These are phyloP conservation scores for Hyperoplus lanceolatus DNA, from an alignment of 2,797 vertebrate genomes.

Conservation along the genomic window DNA sequence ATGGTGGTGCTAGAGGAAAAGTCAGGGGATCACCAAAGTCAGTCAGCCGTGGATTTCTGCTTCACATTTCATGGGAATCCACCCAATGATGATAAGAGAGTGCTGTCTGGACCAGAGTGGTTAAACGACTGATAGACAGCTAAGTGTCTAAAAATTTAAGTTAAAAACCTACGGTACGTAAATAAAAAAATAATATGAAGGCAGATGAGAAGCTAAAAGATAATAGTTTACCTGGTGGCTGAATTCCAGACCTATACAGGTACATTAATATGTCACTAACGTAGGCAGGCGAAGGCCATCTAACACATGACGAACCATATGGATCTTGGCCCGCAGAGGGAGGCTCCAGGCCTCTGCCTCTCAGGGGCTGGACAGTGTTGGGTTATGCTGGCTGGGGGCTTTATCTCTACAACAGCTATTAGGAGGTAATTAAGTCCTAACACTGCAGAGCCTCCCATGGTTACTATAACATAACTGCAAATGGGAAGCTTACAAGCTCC, in stretches of 20 bases:
- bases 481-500: constrained; percentile 89
- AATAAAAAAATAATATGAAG: neutral
- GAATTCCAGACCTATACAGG: neutral
- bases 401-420: constrained; percentile 91
- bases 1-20: neutral
- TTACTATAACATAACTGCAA: constrained; percentile 90
- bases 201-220: neutral
- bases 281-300: constrained; percentile 3
- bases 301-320: constrained; percentile 21
- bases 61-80: neutral
- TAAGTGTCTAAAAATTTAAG: neutral
- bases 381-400: constrained; percentile 77
- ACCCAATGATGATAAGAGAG: neutral
- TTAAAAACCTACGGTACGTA: neutral
- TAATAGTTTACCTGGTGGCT: neutral
- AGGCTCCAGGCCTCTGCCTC: constrained; percentile 74
- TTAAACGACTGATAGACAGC: neutral
- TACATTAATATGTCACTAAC: constrained; percentile 19
- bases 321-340: constrained; percentile 61
- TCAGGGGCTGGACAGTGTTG: constrained; percentile 63
- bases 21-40: neutral
- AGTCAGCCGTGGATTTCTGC: neutral
- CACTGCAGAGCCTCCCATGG: constrained; percentile 90
- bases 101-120: neutral
- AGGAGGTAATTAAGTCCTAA: constrained; percentile 95